Base-by-base conservation (phyloP, 2,888 invertebrate genomes). In the Gari tellinella region DNA sequence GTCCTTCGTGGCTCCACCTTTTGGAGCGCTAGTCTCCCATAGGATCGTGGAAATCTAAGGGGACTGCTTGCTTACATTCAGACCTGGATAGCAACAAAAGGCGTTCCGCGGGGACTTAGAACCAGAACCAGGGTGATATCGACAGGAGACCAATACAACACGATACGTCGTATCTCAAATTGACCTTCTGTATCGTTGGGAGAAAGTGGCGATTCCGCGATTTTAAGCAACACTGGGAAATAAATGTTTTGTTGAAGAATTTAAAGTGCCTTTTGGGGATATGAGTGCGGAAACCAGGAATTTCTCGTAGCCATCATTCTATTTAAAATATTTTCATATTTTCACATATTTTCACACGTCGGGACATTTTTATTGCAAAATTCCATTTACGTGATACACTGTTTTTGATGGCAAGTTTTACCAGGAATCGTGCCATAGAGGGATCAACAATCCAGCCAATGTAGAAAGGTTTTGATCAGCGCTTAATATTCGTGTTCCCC, bases 51-150 rank as follows among this genome's bases (percentile, higher is more conserved):
- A 72, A 72, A 52, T 82, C 84, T 82, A 81, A 70, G 45, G 84
- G 84, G 84, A 84, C 73, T 63, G 63, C 78, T 69, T 77, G 80
- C 81, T 80, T 82, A 81, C 80, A 69, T 64, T 65, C 79, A 75
- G 75, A 79, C 70, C 82, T 72, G 76, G 86, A 87, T 85, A 84
- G 88, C 88, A 89, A 89, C 89, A 89, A 90, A 89, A 89, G 89
- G 85, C 80, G 80, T 83, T 85, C 89, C 88, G 86, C 82, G 79
- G 89, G 88, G 88, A 86, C 67, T 87, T 77, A 62, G 62, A 66
- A 69, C 81, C 86, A 85, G 84, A 83, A 83, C 81, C 74, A 74
- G 78, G 69, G 81, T 73, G 80, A 66, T 76, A 80, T 61, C 72
- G 74, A 66, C 72, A 58, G 63, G 75, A 81, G 83, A 77, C 77